A percentile compares a stretch with the other conserved stretches of the same genome.
Conservation (phyloP, 2,888 invertebrate species). For the Apamea sordens region DNA sequence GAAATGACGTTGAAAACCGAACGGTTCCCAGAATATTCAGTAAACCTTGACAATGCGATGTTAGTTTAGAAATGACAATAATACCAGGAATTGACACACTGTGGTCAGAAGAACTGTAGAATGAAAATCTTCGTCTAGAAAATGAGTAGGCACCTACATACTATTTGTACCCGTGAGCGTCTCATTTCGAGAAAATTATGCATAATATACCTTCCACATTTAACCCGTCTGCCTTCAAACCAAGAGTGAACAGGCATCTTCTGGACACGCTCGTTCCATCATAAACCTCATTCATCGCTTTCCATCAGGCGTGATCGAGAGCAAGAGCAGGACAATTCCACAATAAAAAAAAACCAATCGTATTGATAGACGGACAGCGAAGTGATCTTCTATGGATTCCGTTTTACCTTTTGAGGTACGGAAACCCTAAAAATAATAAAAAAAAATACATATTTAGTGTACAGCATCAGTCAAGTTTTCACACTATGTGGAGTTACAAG, state of each 20-base stretch:
- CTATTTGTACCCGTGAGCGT: background rate
- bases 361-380: no score
- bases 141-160: background rate
- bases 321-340: no score
- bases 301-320: no score
- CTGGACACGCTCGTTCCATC: no score
- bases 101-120: background rate
- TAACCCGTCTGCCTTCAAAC: no score
- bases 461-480: background rate
- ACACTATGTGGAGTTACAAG: background rate
- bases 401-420: no score
- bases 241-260: no score
- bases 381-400: no score
- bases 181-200: background rate
- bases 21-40: conserved; percentile 6
- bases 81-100: conserved; percentile 5
- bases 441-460: background rate
- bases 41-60: conserved; percentile 22
- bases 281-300: no score
- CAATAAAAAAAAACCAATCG: no score
- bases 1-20: conserved; percentile 8
- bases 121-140: background rate
- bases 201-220: no score
- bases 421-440: no score
- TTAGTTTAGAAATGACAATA: conserved; percentile 12